phyloP scores from a whole-genome alignment of 2,888 invertebrate genomes.

The Macrophya annulata region DNA sequence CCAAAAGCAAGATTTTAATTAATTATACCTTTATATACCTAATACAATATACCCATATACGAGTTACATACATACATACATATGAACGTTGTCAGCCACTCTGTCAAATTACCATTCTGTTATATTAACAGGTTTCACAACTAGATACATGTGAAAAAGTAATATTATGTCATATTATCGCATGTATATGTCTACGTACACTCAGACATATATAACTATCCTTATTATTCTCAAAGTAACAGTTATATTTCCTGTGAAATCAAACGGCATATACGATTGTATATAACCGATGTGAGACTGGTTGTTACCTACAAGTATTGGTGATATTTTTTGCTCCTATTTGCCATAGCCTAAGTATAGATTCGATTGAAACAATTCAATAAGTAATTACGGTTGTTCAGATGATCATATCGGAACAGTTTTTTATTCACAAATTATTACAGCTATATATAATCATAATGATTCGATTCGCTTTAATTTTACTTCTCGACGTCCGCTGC shows the following conservation, averaged over 20 bases:
- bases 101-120: constrained; percentile 22
- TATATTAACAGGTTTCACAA: constrained; percentile 22
- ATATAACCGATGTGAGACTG: not conserved
- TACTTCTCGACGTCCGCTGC: not conserved
- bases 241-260: constrained; percentile 32
- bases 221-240: constrained; percentile 32
- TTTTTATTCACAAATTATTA: not conserved
- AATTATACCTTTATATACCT: not conserved
- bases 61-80: no score
- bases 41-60: not conserved
- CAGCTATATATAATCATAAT: not conserved
- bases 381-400: not conserved
- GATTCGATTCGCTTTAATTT: not conserved
- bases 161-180: constrained; percentile 38
- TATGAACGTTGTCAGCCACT: not conserved
- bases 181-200: not conserved
- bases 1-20: constrained; percentile 41
- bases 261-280: constrained; percentile 1
- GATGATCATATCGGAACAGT: not conserved
- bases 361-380: constrained; percentile 17
- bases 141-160: not conserved
- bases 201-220: not conserved
- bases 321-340: not conserved
- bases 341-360: not conserved
- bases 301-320: not conserved